Evolutionary conservation across 2,113 vertebrate genomes (phyloP), one percentile per base, ranked within the genome.

Genomic region (Choloepus hoffmanni): DNA sequence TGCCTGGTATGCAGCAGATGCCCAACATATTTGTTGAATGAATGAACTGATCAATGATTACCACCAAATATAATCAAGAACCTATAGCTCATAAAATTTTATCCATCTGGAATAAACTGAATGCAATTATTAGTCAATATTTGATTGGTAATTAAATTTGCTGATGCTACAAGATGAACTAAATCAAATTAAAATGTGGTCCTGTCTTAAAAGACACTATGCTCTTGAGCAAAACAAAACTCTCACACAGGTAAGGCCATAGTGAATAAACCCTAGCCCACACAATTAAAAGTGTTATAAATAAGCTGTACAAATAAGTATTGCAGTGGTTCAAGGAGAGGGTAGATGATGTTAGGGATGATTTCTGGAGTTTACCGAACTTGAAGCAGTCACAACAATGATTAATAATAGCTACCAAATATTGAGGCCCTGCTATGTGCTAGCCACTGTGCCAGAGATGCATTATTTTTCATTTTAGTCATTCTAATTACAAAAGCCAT

Each of bases 151-250:
- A 53, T 67, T 83, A 55, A 63, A 36, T 94, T 79, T 88, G 72
- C 23, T 76, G 50, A 62, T 24, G 74, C 26, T 77, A 43, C 13
- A 24, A 36, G 28, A 78, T 50, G 30, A 81, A 82, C 23, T 30
- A 87, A 68, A 67, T 65, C n/a, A 90, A 84, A 15, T 9, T 33
- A 95, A 92, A 87, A 33, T 15, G 45, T 83, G 30, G 67, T 8
- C 67, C 77, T 60, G 43, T 7, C 36, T 85, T 91, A 58, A 93
- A 91, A 88, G 40, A 74, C 65, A 76, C 26, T 94, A 65, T 26
- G 15, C 30, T 60, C 30, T 45, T 62, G 9, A 68, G 14, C 28
- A 82, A 82, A 92, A 65, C 16, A 78, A 70, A 95, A 68, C 40
- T 77, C 87, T 13, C 12, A 21, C 28, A 11, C 30, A 30, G 3